These are phyloP conservation scores for Archips crataeganus DNA, from an alignment of 2,888 invertebrate species.

Conservation along the genomic window DNA sequence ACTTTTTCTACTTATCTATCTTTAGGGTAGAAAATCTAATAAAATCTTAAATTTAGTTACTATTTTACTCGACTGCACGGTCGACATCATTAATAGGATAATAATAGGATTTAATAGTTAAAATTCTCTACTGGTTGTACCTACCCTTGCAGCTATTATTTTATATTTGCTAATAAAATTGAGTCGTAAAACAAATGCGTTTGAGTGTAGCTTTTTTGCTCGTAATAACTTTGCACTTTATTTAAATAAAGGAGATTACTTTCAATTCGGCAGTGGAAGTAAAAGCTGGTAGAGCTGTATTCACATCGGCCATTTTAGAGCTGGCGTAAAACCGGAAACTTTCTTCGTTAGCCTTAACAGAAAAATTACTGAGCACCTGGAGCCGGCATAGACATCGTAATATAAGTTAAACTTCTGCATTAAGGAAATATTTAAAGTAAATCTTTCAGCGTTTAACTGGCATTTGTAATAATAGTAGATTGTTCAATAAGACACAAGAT, in stretches of 20 bases:
- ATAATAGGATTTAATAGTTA: too few relatives aligned
- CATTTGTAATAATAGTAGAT: not conserved
- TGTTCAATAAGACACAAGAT: too few relatives aligned
- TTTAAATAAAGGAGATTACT: not conserved
- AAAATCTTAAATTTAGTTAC: too few relatives aligned
- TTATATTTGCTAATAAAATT: not conserved
- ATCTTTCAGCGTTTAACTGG: not conserved
- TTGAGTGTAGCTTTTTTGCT: not conserved
- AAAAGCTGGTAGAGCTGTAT: constrained; percentile 6
- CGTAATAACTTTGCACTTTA: not conserved
- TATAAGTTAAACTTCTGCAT: constrained; percentile 7
- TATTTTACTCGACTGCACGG: too few relatives aligned
- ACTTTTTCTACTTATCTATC: too few relatives aligned
- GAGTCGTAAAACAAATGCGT: not conserved
- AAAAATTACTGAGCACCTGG: constrained; percentile 27
- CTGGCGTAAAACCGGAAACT: constrained; percentile 24
- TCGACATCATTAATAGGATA: too few relatives aligned
- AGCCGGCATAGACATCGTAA: constrained; percentile 11
- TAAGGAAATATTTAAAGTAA: constrained; percentile 12
- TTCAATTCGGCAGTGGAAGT: constrained; percentile 3
- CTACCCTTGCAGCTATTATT: not conserved
- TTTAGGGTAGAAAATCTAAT: too few relatives aligned
- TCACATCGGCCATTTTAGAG: constrained; percentile 17
- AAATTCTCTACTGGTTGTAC: not conserved
- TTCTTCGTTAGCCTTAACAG: constrained; percentile 31